Base-by-base conservation (phyloP, 2,797 vertebrate genomes). In the Chromis chromis region DNA sequence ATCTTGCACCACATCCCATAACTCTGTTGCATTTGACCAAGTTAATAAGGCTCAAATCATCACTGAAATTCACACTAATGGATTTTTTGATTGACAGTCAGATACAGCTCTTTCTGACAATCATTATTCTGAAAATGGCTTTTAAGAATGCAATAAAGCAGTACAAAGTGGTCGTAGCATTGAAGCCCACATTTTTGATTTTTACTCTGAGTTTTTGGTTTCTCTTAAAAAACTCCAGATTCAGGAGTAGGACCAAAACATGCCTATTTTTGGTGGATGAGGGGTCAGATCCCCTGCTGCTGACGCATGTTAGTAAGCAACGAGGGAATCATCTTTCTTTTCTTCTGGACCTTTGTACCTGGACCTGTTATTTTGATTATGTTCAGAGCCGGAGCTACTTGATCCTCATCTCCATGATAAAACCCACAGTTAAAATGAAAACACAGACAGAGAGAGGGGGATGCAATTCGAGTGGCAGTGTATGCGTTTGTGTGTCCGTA, bases 351-450 rank as follows among this genome's bases (percentile, higher is more conserved):
- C 60, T 67, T 40, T 53, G 36, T 1, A 25, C 59, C 65, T 81
- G 48, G 22, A 31, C 40, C 77, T 79, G 73, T 74, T 86, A 70
- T 66, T 82, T 72, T 74, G 52, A 59, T 79, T 68, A 74, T 54
- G 68, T 79, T 65, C n/a, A 71, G 17, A 67, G 58, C 66, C 21
- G 33, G 1, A 70, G 77, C 70, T 36, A 84, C 83, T 55, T 31
- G 74, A 89, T 76, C 75, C 72, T 59, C 75, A 31, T 77, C 59
- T 55, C 74, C 39, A 67, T 31, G 4, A 61, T 65, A 59, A 80
- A 79, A 86, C 74, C 17, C 22, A 79, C 84, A 75, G 63, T 64
- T 66, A 70, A 81, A 87, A 63, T 74, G 53, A 77, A 88, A 89
- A 84, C 70, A 81, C 78, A 86, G 78, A 73, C 64, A 3, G 46